These are phyloP conservation scores for Atrichornis clamosus DNA, from an alignment of 2,113 vertebrate genomes.

Conservation along the genomic window DNA sequence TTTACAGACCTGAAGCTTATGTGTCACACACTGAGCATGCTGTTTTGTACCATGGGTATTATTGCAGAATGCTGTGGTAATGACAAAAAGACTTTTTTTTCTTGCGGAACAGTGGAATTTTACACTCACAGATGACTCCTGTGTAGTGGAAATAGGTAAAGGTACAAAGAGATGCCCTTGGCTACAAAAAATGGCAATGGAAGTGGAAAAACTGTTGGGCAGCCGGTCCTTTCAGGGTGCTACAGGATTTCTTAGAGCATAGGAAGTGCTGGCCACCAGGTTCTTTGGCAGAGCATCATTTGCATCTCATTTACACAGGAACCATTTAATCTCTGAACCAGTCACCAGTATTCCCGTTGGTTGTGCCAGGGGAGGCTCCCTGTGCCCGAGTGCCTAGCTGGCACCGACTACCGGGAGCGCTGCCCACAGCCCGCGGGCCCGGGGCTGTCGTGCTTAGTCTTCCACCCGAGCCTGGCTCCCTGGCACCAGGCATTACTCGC, in stretches of 20 bases:
- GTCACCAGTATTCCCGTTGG: too few species aligned
- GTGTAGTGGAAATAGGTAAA: not conserved
- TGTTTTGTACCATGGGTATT: not conserved
- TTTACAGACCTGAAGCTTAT: not conserved
- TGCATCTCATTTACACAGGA: not conserved
- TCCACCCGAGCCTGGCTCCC: not conserved
- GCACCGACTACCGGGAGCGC: accelerated
- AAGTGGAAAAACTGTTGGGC: not conserved
- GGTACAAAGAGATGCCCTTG: not conserved
- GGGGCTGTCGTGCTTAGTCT: not conserved
- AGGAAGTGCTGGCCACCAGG: not conserved
- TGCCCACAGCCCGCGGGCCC: not conserved
- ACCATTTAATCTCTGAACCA: not conserved
- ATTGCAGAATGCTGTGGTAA: not conserved
- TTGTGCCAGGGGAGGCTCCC: not conserved
- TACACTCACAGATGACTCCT: not conserved
- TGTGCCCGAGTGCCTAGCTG: not conserved
- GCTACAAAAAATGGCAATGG: not conserved
- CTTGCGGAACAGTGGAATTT: not conserved
- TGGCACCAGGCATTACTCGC: not conserved
- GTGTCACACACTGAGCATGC: not conserved
- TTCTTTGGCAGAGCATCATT: not conserved
- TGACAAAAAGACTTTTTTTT: not conserved
- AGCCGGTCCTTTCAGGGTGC: not conserved
- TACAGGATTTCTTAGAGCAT: not conserved